Evolutionary conservation across 35 echinoderm and acorn worm species (phyloP).

Genomic region (Ophiothrix spiculata): DNA sequence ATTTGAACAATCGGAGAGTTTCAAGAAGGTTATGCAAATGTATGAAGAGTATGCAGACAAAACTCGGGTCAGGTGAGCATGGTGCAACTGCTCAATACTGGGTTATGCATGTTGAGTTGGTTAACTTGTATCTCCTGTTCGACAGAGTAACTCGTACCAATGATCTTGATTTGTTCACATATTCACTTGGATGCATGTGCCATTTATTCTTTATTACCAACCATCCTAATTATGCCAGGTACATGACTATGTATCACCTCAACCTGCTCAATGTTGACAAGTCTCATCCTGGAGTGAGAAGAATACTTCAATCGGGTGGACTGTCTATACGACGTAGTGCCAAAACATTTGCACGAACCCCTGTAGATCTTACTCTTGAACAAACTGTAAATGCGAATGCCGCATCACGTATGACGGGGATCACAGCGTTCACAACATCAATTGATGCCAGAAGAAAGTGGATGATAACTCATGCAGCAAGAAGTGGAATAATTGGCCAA

Average conservation of each 20-base stretch:
- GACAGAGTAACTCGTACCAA: background rate
- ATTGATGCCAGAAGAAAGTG: too few relatives aligned
- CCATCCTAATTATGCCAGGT: background rate
- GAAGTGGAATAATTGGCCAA: background rate
- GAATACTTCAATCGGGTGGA: too few relatives aligned
- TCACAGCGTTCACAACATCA: too few relatives aligned
- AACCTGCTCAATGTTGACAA: background rate
- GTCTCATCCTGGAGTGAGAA: too few relatives aligned
- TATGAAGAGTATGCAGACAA: background rate
- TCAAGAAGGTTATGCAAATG: background rate
- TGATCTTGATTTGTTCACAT: constrained; percentile 24
- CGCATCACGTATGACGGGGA: too few relatives aligned
- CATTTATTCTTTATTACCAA: constrained; percentile 5
- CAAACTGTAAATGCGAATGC: too few relatives aligned
- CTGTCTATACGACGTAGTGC: too few relatives aligned
- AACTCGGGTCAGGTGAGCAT: background rate
- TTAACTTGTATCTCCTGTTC: background rate
- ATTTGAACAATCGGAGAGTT: background rate
- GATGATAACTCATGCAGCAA: too few relatives aligned
- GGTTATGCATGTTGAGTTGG: background rate
- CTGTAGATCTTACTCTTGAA: too few relatives aligned
- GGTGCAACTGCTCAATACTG: constrained; percentile 36
- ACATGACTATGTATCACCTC: background rate
- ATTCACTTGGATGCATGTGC: background rate
- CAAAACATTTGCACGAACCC: too few relatives aligned